Percentiles rank a stretch among this genome's conserved stretches.
Conservation (phyloP, 2,888 invertebrate genomes). For the Hemithea aestivaria region DNA sequence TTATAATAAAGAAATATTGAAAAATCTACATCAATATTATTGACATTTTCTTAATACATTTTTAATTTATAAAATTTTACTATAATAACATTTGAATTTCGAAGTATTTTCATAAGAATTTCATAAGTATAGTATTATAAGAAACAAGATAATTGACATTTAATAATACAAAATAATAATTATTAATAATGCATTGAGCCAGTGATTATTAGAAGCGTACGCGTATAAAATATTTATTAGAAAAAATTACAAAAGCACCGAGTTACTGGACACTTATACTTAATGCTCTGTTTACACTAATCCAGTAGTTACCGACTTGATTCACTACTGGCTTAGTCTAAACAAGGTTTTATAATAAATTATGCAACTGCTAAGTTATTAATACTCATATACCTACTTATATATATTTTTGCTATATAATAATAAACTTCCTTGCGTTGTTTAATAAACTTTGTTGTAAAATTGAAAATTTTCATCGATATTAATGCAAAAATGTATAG, state of each 20-base stretch:
- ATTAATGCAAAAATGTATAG: too few species aligned
- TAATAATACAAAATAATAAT: slow-evolving; percentile 28
- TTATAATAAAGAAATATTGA: slow-evolving; percentile 22
- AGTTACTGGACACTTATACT: slow-evolving; percentile 48
- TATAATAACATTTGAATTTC: slow-evolving; percentile 17
- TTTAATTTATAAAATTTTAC: slow-evolving; percentile 2
- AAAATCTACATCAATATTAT: slow-evolving; percentile 18
- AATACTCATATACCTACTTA: too few species aligned
- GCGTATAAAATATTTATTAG: slow-evolving; percentile 39
- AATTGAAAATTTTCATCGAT: too few species aligned
- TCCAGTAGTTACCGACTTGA: slow-evolving; percentile 1
- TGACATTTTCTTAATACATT: slow-evolving; percentile 10
- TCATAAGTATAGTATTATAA: slow-evolving; percentile 10
- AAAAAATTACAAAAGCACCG: slow-evolving; percentile 51
- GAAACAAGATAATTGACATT: slow-evolving; percentile 7
- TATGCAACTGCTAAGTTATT: slow-evolving; percentile 10
- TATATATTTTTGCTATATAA: too few species aligned
- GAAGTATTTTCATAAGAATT: slow-evolving; percentile 22
- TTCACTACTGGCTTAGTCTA: slow-evolving; percentile 7
- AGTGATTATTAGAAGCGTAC: slow-evolving; percentile 56
- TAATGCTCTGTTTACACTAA: slow-evolving; percentile 21
- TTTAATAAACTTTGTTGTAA: too few species aligned
- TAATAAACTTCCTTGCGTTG: too few species aligned
- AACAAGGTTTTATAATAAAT: slow-evolving; percentile 3
- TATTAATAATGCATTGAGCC: slow-evolving; percentile 60